phyloP scores from a whole-genome alignment of 2,113 vertebrate species.

The Myrmecophaga tridactyla region DNA sequence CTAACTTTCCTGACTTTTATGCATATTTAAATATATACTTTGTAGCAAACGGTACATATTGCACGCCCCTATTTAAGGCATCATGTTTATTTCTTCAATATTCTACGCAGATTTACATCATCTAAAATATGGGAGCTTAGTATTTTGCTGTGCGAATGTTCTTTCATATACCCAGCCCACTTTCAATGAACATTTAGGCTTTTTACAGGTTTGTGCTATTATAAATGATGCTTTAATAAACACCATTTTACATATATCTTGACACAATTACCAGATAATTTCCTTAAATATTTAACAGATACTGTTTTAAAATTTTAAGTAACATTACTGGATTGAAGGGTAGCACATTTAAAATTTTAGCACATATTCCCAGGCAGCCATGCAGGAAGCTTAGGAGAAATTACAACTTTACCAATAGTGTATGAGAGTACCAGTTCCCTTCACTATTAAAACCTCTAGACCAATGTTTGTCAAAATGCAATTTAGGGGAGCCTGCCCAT shows the following conservation, averaged over 20 bases:
- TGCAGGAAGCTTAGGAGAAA: background rate
- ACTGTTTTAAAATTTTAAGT: background rate
- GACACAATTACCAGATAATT: background rate
- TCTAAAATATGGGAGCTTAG: background rate
- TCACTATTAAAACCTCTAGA: background rate
- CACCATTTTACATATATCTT: background rate
- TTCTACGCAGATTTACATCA: background rate
- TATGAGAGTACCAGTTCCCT: background rate
- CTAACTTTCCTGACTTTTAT: background rate
- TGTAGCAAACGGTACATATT: background rate
- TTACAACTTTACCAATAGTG: background rate
- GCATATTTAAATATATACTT: background rate
- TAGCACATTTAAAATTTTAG: background rate
- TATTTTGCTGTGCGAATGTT: background rate
- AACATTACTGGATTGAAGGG: background rate
- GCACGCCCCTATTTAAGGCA: background rate
- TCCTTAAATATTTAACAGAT: background rate
- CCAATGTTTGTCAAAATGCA: background rate
- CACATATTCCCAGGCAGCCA: background rate
- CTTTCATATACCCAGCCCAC: background rate
- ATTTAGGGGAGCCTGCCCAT: too few relatives aligned
- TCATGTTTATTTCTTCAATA: background rate
- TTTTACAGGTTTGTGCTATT: background rate
- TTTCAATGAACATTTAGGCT: background rate
- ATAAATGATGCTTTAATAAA: background rate